Evolutionary conservation across 2,888 invertebrate genomes (phyloP).

Genomic region (Phragmatobia fuliginosa): DNA sequence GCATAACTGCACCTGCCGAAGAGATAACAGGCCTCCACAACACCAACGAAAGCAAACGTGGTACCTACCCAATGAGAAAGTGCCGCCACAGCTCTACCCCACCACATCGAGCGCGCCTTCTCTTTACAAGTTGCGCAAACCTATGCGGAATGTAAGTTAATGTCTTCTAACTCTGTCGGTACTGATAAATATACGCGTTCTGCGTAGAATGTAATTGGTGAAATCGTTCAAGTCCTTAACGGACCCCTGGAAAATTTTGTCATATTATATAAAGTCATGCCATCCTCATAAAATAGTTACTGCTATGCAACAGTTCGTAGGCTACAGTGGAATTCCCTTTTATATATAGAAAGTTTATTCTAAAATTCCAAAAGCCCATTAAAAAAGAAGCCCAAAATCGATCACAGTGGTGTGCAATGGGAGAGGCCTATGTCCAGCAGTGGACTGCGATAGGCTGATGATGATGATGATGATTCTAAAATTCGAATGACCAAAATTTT

Average conservation of each 20-base stretch:
- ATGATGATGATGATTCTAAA: no score
- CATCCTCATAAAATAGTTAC: slow-evolving; percentile 54
- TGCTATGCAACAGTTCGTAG: slow-evolving; percentile 61
- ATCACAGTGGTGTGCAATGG: no score
- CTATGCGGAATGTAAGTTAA: slow-evolving; percentile 69
- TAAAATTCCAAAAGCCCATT: slow-evolving; percentile 26
- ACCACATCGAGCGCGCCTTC: slow-evolving; percentile 67
- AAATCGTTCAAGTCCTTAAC: slow-evolving; percentile 6
- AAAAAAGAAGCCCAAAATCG: no score
- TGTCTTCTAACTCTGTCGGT: slow-evolving; percentile 54
- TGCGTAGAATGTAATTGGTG: slow-evolving; percentile 7
- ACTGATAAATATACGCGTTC: slow-evolving; percentile 22
- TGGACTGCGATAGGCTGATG: no score
- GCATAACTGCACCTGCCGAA: slow-evolving; percentile 81
- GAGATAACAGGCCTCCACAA: slow-evolving; percentile 79
- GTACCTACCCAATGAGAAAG: slow-evolving; percentile 78
- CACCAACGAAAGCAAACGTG: slow-evolving; percentile 84
- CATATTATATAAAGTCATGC: not conserved
- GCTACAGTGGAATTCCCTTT: slow-evolving; percentile 56
- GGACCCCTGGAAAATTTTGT: not conserved
- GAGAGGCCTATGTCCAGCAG: no score
- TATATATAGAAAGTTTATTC: slow-evolving; percentile 55
- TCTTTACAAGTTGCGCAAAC: slow-evolving; percentile 82
- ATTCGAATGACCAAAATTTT: slow-evolving; percentile 18
- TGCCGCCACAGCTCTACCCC: slow-evolving; percentile 60